Percentiles rank a stretch among this genome's conserved stretches.
phyloP scores from a whole-genome alignment of 2,888 invertebrate genomes.

The Caenorhabditis doughertyi region DNA sequence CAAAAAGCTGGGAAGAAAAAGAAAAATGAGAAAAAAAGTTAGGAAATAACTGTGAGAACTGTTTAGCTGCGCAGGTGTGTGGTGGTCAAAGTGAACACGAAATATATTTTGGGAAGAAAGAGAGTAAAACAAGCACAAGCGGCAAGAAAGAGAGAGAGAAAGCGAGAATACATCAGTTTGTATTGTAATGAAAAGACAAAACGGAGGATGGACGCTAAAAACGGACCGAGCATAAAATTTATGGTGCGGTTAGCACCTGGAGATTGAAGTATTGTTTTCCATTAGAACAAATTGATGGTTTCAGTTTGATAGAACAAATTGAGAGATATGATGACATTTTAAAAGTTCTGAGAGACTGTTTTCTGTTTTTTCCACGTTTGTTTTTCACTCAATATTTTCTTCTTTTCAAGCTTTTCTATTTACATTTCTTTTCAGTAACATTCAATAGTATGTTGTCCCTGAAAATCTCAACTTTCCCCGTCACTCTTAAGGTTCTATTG shows the following conservation, averaged over 20 bases:
- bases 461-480: constrained; percentile 39
- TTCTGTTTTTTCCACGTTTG: constrained; percentile 10
- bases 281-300: too few relatives aligned
- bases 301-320: too few relatives aligned
- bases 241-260: constrained; percentile 41
- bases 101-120: constrained; percentile 40
- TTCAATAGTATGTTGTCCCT: constrained; percentile 40
- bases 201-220: constrained; percentile 28
- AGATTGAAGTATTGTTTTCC: too few relatives aligned
- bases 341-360: background rate
- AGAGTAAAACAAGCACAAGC: constrained; percentile 6
- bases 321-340: too few relatives aligned
- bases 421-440: constrained; percentile 44
- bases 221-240: constrained; percentile 41
- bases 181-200: constrained; percentile 61
- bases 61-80: constrained; percentile 23
- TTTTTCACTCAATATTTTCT: background rate
- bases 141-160: too few relatives aligned
- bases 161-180: constrained; percentile 43
- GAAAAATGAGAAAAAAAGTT: background rate
- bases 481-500: constrained; percentile 57
- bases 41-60: background rate
- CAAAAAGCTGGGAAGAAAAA: background rate
- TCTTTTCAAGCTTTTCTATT: constrained; percentile 6
- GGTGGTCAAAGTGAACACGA: constrained; percentile 32